A percentile compares a stretch with the other conserved stretches of the same genome.
Conservation (phyloP, 2,113 vertebrate species). For the Galeopterus variegatus region DNA sequence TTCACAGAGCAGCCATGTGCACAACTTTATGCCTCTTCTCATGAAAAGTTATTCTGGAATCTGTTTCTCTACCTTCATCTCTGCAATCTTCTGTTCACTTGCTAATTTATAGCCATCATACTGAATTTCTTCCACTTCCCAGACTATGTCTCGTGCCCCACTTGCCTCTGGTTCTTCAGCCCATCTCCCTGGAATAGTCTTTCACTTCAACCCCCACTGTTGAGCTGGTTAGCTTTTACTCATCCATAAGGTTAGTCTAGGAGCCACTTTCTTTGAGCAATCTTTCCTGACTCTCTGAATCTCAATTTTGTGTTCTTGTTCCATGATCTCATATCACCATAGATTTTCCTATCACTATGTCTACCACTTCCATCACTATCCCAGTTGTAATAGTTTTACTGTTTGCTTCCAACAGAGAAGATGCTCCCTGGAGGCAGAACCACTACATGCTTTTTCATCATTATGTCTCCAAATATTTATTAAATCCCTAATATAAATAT, state of each 20-base stretch:
- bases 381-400: neutral
- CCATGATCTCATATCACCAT: neutral
- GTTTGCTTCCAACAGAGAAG: neutral
- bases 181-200: neutral
- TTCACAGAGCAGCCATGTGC: neutral
- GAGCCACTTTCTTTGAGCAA: neutral
- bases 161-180: neutral
- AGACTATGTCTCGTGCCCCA: neutral
- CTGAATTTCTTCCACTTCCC: neutral
- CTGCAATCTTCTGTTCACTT: neutral
- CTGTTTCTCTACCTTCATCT: neutral
- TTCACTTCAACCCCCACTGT: neutral
- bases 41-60: neutral
- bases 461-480: neutral
- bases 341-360: neutral
- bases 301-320: neutral
- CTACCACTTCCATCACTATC: neutral
- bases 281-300: neutral
- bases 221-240: neutral
- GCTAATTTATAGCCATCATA: neutral
- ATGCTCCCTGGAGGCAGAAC: neutral
- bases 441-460: neutral
- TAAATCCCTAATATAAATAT: neutral
- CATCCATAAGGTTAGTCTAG: neutral
- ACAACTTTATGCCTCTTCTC: neutral